A percentile compares a stretch with the other conserved stretches of the same genome.
These are phyloP conservation scores for Rhinatrema bivittatum DNA, from an alignment of 2,797 vertebrate genomes.

Conservation along the genomic window DNA sequence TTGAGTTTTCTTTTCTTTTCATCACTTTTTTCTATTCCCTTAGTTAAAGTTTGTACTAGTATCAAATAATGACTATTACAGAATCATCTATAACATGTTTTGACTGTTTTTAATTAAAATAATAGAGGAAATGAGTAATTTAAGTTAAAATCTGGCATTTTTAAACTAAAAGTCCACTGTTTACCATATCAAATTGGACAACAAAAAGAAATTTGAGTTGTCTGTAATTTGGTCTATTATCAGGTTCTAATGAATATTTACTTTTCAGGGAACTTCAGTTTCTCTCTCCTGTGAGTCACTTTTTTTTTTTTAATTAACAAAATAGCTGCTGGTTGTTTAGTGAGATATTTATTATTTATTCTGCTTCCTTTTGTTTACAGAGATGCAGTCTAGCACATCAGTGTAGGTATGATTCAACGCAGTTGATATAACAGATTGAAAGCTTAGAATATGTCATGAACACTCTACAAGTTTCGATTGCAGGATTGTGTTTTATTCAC, in stretches of 20 bases:
- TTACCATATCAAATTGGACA: too few species aligned
- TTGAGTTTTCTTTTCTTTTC: too few species aligned
- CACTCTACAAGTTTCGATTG: slow-evolving; percentile 41
- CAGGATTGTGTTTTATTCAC: slow-evolving; percentile 36
- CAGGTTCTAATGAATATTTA: background rate
- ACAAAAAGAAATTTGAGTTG: too few species aligned
- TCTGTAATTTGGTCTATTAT: too few species aligned
- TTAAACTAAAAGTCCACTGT: too few species aligned
- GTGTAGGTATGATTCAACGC: slow-evolving; percentile 31
- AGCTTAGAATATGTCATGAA: slow-evolving; percentile 40
- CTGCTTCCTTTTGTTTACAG: slow-evolving; percentile 33
- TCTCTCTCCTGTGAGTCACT: slow-evolving; percentile 12
- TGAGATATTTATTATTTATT: slow-evolving; percentile 40
- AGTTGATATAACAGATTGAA: slow-evolving; percentile 36
- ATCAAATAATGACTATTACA: too few species aligned
- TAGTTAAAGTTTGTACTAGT: too few species aligned
- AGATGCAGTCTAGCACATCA: slow-evolving; percentile 27
- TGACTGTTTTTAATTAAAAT: too few species aligned
- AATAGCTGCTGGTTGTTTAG: slow-evolving; percentile 27
- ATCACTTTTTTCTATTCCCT: too few species aligned
- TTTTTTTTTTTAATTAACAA: slow-evolving; percentile 16
- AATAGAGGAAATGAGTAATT: too few species aligned
- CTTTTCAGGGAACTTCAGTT: slow-evolving; percentile 20
- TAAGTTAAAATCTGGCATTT: too few species aligned
- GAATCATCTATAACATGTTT: too few species aligned